Evolutionary conservation across 1,140 invertebrate species (phyloP), one percentile per base, ranked within the genome.

Genomic region (Drosophila sp.): DNA sequence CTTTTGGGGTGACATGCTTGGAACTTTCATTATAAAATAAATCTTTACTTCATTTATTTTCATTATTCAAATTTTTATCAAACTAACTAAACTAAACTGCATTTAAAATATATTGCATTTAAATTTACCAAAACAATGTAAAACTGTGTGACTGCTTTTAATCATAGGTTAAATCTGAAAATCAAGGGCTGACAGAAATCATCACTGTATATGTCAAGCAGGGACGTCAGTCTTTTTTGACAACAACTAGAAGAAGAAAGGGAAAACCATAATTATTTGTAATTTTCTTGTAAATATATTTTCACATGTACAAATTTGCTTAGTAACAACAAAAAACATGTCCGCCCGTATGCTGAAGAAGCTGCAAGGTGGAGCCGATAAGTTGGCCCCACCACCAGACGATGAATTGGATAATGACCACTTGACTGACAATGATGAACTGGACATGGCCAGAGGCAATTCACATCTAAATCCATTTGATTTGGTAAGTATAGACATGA

Each of bases 341-440:
- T 95, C 94, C 11, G 94, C 93, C 36, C 92, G 94, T 83, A 93
- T 94, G 50, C 86, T 95, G 36, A 93, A 94, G 72, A 95, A 95
- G 90, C 92, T 95, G 67, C 94, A 95, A 78, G 93, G 94, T 2
- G 89, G 69, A 16, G 65, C 77, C 13, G 93, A 93, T 46, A 92
- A 93, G 61, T 80, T 90, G 48, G 86, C 93, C 13, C 72, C 92
- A 48, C 71, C 82, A 7, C 65, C 72, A 7, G 75, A 70, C 4
- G 79, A 80, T 36, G 84, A 86, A 18, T 25, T 53, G n/a, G 76
- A 80, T 41, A 76, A 76, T 18, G 90, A 91, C 29, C 78, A 86
- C 40, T 64, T 86, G 34, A 76, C 66, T 13, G 81, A 86, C 45
- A 86, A 86, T 38, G 87, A 90, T 25, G 90, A 91, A 50, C 74